Base-by-base conservation (phyloP, 2,888 invertebrate genomes). In the Euzetes globulus region DNA sequence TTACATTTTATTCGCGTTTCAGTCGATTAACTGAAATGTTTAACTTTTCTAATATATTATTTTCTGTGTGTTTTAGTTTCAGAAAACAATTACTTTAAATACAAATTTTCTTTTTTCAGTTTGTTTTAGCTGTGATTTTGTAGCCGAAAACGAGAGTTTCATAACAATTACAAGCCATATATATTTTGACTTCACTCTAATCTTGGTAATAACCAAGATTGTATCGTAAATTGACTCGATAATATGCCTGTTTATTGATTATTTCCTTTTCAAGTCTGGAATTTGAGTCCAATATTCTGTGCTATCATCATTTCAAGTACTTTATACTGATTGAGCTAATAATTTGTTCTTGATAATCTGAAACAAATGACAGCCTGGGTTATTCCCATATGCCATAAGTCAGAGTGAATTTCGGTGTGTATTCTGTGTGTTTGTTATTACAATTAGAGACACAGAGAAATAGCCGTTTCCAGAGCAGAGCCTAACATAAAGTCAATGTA, bases 61-160 rank as follows among this genome's bases (percentile, higher is more conserved):
- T 19, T 52, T 52, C 47, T 47, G 7, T 47, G 5, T 17, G 19
- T 52, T n/a, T 52, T 55, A 22, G 17, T 25, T 13, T 19, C 7
- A 55, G 52, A 52, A 52, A 55, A 55, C 55, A 55, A 55, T 55
- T 55, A 55, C 19, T 52, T 19, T n/a, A 55, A 55, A 55, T 25
- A 55, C 17, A 52, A n/a, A 47, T 41, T 47, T 47, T 13, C n/a
- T 19, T 52, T 17, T 52, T 52, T 52, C n/a, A n/a, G 52, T 52
- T 52, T n/a, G 9, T 52, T 19, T 52, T 52, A 19, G n/a, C n/a
- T 5, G 4, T 52, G 52, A 52, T 52, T 55, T 25, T 55, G 1
- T 25, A n/a, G 5, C 25, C 13, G 55, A 22, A 55, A 55, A 55
- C 55, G 52, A 52, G 25, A 25, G n/a, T 55, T 55, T 55, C 55